A percentile compares a stretch with the other conserved stretches of the same genome.
phyloP scores from a whole-genome alignment of 1,140 invertebrate species.

The Caenorhabditis briggsae region DNA sequence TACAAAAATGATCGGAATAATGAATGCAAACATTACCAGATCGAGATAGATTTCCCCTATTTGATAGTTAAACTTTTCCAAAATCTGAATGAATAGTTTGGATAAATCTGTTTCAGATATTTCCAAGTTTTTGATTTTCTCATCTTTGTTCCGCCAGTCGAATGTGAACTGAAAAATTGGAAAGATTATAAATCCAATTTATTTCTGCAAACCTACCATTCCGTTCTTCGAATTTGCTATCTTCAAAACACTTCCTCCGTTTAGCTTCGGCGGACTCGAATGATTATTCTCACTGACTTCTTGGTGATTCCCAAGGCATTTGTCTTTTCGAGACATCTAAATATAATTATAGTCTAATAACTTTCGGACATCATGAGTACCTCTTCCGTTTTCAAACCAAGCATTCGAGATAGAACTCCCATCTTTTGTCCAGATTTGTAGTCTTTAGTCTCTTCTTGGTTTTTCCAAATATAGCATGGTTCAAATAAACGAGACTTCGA shows the following conservation, averaged over 20 bases:
- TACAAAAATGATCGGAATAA: neutral
- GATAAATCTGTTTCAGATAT: neutral
- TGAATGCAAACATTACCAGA: neutral
- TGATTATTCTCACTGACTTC: neutral
- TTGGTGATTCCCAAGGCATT: neutral
- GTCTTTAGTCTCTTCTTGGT: neutral
- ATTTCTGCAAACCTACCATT: neutral
- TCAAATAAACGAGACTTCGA: neutral
- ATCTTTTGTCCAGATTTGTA: neutral
- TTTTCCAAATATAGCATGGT: constrained; percentile 5
- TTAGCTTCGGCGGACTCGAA: neutral
- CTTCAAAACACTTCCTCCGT: neutral
- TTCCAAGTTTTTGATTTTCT: neutral
- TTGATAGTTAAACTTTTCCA: neutral
- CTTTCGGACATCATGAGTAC: neutral
- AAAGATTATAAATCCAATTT: neutral
- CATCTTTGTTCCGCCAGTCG: neutral
- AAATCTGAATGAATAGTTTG: neutral
- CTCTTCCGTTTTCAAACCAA: neutral
- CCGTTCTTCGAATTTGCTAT: neutral
- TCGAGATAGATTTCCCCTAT: neutral
- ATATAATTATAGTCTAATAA: neutral
- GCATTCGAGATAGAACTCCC: neutral
- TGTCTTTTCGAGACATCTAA: neutral
- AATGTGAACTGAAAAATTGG: neutral